Evolutionary conservation across 2,113 vertebrate species (phyloP).

Genomic region (Tachycineta bicolor): DNA sequence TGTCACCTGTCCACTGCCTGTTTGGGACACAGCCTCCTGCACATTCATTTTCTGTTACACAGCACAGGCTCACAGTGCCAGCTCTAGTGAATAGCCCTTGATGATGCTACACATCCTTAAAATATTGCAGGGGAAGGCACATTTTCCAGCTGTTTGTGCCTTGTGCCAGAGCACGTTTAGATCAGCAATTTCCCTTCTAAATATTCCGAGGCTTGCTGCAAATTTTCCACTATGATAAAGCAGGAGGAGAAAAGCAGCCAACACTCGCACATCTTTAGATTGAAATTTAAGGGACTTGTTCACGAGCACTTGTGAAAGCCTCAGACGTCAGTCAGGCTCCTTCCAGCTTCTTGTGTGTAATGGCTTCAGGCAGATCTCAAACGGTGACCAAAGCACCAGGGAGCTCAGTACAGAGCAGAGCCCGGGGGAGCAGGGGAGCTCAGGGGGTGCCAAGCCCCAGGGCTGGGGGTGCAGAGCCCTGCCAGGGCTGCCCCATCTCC

Average conservation of each 20-base stretch:
- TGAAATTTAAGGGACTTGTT: neutral
- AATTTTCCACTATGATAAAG: neutral
- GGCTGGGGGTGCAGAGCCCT: neutral
- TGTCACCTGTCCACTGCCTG: neutral
- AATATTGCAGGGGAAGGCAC: slow-evolving; percentile 9
- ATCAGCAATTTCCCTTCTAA: slow-evolving; percentile 21
- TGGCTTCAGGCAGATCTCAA: neutral
- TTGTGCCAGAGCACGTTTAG: neutral
- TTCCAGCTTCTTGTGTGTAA: neutral
- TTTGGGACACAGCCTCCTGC: neutral
- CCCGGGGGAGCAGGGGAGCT: neutral
- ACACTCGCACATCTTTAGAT: neutral
- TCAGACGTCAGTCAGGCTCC: neutral
- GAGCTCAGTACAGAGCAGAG: neutral
- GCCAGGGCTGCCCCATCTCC: neutral
- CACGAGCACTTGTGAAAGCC: neutral
- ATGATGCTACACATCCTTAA: slow-evolving; percentile 7
- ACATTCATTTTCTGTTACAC: neutral
- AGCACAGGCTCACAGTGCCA: neutral
- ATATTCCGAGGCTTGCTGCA: neutral
- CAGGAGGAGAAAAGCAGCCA: neutral
- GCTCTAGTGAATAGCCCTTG: slow-evolving; percentile 3
- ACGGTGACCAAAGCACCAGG: neutral
- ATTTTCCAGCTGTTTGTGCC: slow-evolving; percentile 62
- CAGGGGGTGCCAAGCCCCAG: neutral